Conservation (phyloP, 2,888 invertebrate species). For the Xanthostigma xanthostigma region DNA sequence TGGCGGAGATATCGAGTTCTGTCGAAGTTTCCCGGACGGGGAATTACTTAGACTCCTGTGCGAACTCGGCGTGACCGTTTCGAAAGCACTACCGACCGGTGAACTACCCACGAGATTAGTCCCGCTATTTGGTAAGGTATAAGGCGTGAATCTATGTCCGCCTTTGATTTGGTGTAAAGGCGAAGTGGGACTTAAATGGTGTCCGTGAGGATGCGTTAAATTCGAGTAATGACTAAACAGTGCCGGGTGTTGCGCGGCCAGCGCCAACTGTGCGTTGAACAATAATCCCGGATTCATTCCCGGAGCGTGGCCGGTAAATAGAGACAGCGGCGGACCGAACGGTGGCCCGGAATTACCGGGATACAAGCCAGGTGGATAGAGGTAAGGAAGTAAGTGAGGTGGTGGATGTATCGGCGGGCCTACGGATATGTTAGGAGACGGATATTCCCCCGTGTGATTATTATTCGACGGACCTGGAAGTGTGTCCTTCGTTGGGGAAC, state of each 20-base stretch:
- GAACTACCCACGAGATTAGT: slow-evolving; percentile 33
- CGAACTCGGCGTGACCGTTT: slow-evolving; percentile 71
- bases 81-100: slow-evolving; percentile 69
- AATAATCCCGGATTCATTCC: slow-evolving; percentile 69
- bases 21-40: slow-evolving; percentile 33
- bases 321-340: slow-evolving; percentile 53
- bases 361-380: slow-evolving; percentile 81
- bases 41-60: slow-evolving; percentile 48
- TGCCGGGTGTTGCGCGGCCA: slow-evolving; percentile 76
- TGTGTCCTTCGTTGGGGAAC: slow-evolving; percentile 35
- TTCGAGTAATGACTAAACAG: slow-evolving; percentile 54
- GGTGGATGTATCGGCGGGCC: slow-evolving; percentile 89
- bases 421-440: slow-evolving; percentile 84
- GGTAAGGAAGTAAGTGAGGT: slow-evolving; percentile 75
- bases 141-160: slow-evolving; percentile 77
- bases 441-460: slow-evolving; percentile 43
- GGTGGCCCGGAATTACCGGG: slow-evolving; percentile 40
- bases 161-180: slow-evolving; percentile 54
- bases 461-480: slow-evolving; percentile 36
- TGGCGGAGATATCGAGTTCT: slow-evolving; percentile 34
- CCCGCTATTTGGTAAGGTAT: slow-evolving; percentile 55
- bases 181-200: slow-evolving; percentile 33
- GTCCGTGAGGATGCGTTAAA: slow-evolving; percentile 49
- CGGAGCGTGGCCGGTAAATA: slow-evolving; percentile 41
- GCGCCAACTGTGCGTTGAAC: slow-evolving; percentile 76